These are phyloP conservation scores for Saccostrea cuccullata DNA, from an alignment of 1,140 invertebrate genomes.

Conservation along the genomic window DNA sequence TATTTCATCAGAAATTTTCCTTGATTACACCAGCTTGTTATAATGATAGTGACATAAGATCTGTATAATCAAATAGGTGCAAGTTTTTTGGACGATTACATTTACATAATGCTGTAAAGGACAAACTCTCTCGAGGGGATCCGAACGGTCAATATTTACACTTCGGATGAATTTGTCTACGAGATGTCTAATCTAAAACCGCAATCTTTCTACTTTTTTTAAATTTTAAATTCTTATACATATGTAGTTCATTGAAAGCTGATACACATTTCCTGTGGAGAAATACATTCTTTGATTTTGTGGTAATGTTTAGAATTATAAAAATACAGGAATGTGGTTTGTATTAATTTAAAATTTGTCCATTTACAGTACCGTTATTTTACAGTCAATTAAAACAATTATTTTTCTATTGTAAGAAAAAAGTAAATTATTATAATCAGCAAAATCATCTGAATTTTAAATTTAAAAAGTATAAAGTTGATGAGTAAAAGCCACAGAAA, in stretches of 20 bases:
- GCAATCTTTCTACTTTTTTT: neutral
- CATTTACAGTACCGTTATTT: too few relatives aligned
- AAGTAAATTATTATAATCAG: too few relatives aligned
- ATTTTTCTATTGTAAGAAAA: too few relatives aligned
- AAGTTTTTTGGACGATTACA: neutral
- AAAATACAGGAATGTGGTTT: too few relatives aligned
- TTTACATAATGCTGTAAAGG: neutral
- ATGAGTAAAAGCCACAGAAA: too few relatives aligned
- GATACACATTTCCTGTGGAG: constrained; percentile 1
- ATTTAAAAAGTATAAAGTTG: too few relatives aligned
- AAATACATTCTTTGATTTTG: neutral
- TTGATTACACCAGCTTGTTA: neutral
- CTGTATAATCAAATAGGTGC: neutral
- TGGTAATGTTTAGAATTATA: neutral
- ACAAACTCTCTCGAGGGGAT: constrained; percentile 2
- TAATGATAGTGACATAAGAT: neutral
- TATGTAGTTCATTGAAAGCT: neutral
- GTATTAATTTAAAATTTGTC: too few relatives aligned
- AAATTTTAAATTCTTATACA: neutral
- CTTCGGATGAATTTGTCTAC: constrained; percentile 15
- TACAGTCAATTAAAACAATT: too few relatives aligned
- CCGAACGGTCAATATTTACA: constrained; percentile 30
- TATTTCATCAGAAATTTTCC: neutral
- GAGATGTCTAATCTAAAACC: constrained; percentile 8
- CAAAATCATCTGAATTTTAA: too few relatives aligned